Evolutionary conservation across 64 coral and sea anemone species (phyloP), one percentile per base, ranked within the genome.

Genomic region (Dendronephthya gigantea): DNA sequence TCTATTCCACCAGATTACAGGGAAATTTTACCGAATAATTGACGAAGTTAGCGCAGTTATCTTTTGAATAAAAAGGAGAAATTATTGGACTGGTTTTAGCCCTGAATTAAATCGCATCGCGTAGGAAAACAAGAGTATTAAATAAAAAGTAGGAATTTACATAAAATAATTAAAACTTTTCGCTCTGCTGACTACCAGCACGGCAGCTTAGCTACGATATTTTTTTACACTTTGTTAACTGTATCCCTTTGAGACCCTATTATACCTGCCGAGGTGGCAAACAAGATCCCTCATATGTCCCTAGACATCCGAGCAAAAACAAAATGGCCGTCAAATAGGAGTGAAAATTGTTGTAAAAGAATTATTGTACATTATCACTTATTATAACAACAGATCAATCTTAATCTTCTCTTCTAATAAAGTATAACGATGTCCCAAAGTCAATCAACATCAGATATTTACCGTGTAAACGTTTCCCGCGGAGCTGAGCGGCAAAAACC

Each of bases 401-500:
- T 29, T 28, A 35, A 79, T 2, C 36, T 79, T 79, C 17, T 33
- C 15, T 12, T 36, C 19, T 79, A 33, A 35, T 34, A 8, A 36
- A 12, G 72, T 12, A 14, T 33, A 13, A 79, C 9, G 29, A 98
- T 98, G 95, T 91, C 95, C 81, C 90, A 92, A 58, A 87, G 89
- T 40, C 83, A 65, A 70, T 91, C 89, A 33, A 92, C 84, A 16
- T 52, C 94, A 40, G 94, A 97, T 39, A 72, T 89, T 16, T 93
- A 98, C 70, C 93, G 90, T 82, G 95, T 93, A 22, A 82, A 84
- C 13, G 66, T 92, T 19, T 85, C 90, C 9, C 87, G 95, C 13
- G 66, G 86, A 8, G 66, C 88, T 22, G 89, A 92, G 8, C 90
- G 95, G 55, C 36, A 89, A 32, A 92, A 82, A 31, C 74, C 95